Conservation (phyloP, 2,113 vertebrate species). For the Zosterops lateralis region DNA sequence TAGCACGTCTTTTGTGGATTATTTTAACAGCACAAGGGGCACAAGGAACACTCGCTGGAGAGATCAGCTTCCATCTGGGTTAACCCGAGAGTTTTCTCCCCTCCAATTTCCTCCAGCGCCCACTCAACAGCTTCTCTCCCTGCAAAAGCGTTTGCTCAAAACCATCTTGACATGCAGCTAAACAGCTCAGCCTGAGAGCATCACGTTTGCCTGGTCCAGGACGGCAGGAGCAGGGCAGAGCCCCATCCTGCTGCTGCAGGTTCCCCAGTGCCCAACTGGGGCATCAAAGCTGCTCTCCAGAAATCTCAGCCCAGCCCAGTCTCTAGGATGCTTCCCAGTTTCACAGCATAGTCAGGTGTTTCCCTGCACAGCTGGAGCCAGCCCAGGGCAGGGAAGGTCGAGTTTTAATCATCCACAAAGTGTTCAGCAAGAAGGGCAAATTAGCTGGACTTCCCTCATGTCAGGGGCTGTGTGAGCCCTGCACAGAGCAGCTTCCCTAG, state of each 20-base stretch:
- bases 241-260: accelerated
- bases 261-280: not conserved
- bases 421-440: not conserved
- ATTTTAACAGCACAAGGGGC: constrained; percentile 30
- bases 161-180: not conserved
- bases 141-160: constrained; percentile 9
- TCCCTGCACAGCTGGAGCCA: not conserved
- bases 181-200: not conserved
- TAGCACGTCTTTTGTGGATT: not conserved
- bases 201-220: not conserved
- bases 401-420: not conserved
- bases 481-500: not conserved
- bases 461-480: not conserved
- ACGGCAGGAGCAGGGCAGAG: not conserved
- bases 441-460: not conserved
- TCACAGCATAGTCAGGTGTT: not conserved
- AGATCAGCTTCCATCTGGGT: constrained; percentile 30
- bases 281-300: not conserved
- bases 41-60: not conserved
- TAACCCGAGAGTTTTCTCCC: not conserved
- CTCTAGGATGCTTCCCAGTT: not conserved
- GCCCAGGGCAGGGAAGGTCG: not conserved
- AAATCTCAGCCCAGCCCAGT: not conserved
- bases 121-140: constrained; percentile 8
- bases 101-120: not conserved